Evolutionary conservation across 2,888 invertebrate species (phyloP), one percentile per base, ranked within the genome.

Genomic region (Pseudanteris insignis): DNA sequence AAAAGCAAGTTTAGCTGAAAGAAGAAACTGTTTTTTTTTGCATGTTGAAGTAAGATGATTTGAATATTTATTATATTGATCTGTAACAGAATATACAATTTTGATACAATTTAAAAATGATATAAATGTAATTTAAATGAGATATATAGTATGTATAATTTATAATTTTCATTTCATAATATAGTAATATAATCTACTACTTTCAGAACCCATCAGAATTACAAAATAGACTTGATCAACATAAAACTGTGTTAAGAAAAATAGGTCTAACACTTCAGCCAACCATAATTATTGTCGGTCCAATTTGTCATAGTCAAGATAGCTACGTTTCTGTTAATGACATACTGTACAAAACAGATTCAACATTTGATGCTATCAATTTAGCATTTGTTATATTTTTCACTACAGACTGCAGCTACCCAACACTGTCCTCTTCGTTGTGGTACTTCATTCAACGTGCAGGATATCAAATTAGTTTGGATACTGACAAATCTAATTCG

Each of bases 371-470:
- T 2, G 46, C 46, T 1, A 2, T 54, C 1, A 21, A 40, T 12
- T 7, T 54, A 7, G 34, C 54, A n/a, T 54, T 54, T 14, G 15
- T 33, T 24, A 46, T 43, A n/a, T 54, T 40, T 15, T 54, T 38
- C 8, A 43, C 43, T 2, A 37, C 29, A 2, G 43, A 53, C 18
- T 53, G 53, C 15, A 12, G 36, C 2, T 53, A 44, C 21, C 53
- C 44, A 1, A 14, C 12, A 13, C 21, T 24, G n/a, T 48, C 48
- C n/a, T 37, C 37, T 1, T 5, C 10, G 7, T 15, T 51, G 3
- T 51, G 41, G 34, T 9, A n/a, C 1, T 40, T 51, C 12, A 41
- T 51, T 12, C 50, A 51, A 15, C 26, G 13, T 9, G 13, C 28
- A 26, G 38, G 15, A 9, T 38, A 28, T 13, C n/a, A 28, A n/a